Evolutionary conservation across 2,888 invertebrate genomes (phyloP).

Genomic region (Theristus sp.): DNA sequence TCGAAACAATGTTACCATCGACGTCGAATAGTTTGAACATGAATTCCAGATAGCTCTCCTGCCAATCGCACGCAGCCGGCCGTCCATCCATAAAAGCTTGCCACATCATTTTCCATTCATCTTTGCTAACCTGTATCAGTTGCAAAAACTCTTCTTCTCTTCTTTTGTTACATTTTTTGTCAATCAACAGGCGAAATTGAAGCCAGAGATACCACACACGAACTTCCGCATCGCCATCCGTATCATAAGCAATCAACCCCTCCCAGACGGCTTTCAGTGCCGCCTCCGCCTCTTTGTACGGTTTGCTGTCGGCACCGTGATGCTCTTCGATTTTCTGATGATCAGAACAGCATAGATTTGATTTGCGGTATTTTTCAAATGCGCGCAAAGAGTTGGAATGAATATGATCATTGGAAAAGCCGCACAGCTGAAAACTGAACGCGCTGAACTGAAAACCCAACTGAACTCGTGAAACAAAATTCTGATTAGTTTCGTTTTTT

Average conservation of each 20-base stretch:
- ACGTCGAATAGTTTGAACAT: neutral
- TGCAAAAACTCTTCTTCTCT: neutral
- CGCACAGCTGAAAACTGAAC: no score
- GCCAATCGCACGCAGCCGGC: neutral
- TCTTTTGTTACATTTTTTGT: no score
- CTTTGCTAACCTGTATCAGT: neutral
- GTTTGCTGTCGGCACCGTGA: neutral
- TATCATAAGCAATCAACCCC: neutral
- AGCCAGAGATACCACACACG: no score
- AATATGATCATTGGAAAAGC: neutral
- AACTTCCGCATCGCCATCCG: neutral
- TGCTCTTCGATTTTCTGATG: neutral
- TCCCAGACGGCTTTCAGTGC: neutral
- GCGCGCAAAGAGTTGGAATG: neutral
- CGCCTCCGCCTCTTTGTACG: neutral
- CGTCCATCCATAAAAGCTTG: neutral
- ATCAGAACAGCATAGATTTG: neutral
- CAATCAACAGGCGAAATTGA: no score
- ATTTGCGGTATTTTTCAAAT: no score
- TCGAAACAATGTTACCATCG: no score
- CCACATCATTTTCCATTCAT: constrained; percentile 1
- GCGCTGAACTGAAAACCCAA: no score
- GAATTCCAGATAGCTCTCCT: neutral
- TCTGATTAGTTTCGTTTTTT: no score
- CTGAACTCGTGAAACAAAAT: no score